These are phyloP conservation scores for Andrena hattorfiana DNA, from an alignment of 2,888 invertebrate species.

Conservation along the genomic window DNA sequence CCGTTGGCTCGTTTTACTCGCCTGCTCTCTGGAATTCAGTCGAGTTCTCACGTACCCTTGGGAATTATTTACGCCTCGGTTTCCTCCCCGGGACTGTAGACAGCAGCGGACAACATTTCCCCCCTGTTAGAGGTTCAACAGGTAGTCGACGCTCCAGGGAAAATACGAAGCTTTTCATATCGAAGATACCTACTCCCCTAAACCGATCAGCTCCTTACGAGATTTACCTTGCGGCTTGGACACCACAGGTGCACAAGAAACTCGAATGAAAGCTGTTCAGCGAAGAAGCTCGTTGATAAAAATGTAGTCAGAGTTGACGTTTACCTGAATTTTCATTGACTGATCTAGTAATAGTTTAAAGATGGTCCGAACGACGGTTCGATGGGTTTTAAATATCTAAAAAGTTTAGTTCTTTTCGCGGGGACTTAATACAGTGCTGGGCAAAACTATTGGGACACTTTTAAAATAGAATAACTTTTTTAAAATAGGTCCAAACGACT, in stretches of 20 bases:
- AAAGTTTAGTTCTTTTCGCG: too few species aligned
- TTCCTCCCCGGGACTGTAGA: conserved; percentile 14
- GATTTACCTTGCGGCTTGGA: neutral
- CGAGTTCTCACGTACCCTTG: conserved; percentile 60
- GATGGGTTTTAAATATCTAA: too few species aligned
- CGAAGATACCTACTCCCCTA: neutral
- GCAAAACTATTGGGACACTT: too few species aligned
- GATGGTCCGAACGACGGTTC: too few species aligned
- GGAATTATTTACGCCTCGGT: conserved; percentile 52
- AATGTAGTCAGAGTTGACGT: neutral
- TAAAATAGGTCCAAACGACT: too few species aligned
- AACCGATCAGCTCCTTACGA: conserved; percentile 20
- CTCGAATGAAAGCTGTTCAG: neutral
- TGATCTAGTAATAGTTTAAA: too few species aligned
- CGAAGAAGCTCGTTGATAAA: neutral
- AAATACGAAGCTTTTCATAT: conserved; percentile 8
- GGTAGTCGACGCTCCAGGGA: conserved; percentile 47
- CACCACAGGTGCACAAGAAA: neutral
- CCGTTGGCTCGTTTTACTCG: conserved; percentile 5
- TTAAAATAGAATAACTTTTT: too few species aligned
- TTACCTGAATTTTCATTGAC: too few species aligned
- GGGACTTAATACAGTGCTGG: too few species aligned
- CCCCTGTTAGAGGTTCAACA: conserved; percentile 52
- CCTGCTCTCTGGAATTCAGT: conserved; percentile 42
- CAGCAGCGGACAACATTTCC: conserved; percentile 31